Evolutionary conservation across 2,888 invertebrate species (phyloP), one percentile per base, ranked within the genome.

Genomic region (Meganola albula): DNA sequence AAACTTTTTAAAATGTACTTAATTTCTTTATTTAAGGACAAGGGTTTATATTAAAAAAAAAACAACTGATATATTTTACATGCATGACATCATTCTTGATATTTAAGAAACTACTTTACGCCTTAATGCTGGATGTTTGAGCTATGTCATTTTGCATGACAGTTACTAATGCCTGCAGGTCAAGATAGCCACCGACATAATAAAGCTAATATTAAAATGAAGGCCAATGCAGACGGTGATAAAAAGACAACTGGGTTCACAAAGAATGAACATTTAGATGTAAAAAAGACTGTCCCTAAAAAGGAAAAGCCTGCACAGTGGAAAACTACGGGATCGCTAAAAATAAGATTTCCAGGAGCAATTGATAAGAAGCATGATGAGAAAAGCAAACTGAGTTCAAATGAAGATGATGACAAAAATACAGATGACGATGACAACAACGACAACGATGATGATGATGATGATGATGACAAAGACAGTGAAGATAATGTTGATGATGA

Each of bases 131-230:
- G 75, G 76, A 77, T 83, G 80, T 84, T 84, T 85, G 84, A 84
- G 85, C 85, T 85, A 66, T 76, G 83, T 85, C 84, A 85, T 80
- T 84, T 84, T 87, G 87, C 87, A 87, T 87, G 87, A 87, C 87
- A 74, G 85, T 88, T 75, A 87, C 88, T 74, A 87, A 88, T 76
- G 88, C 88, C 75, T 87, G 88, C 69, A 87, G 88, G 83, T 84
- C 86, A 87, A 77, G 87, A 87, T 84, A 85, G 77, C 74, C 75
- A 75, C 59, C 79, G 65, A 65, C 63, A 69, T 74, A 80, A 69
- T 73, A 84, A 76, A 77, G 68, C 70, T 80, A 75, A 75, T 69
- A 62, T 65, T 75, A 82, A 79, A 74, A 59, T 69, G 68, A 84
- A 76, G 79, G 68, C 83, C 82, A 77, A 71, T 84, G 85, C 84